Evolutionary conservation across 2,888 invertebrate genomes (phyloP), one percentile per base, ranked within the genome.

Genomic region (Tetramorium bicarinatum): DNA sequence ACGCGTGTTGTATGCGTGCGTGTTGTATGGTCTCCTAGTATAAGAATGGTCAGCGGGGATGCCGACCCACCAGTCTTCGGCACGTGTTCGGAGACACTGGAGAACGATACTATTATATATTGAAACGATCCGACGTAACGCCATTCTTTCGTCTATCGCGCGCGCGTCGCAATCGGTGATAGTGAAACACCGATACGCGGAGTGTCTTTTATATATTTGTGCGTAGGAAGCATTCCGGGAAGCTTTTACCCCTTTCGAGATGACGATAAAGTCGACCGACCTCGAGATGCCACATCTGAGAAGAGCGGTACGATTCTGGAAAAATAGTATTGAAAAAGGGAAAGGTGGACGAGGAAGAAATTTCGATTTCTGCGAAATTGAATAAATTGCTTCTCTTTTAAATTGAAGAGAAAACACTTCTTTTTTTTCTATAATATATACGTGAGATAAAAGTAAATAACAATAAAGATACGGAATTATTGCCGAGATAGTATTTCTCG

Each of bases 41-140:
- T 92, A 93, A 92, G 85, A 91, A 90, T 83, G 77, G 82, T 21
- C n/a, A 82, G 84, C 87, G 87, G 88, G 92, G 89, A 91, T 93
- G 91, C 90, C 93, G 91, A 93, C 92, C 91, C 89, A 88, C 69
- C 90, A 92, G 92, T 90, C 87, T 87, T 83, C 86, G 75, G 89
- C 93, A 93, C 92, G 91, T 92, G 92, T 74, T 88, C 84, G 74
- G 38, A 66, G 74, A 52, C 29, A 59, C 54, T 54, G 61, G 61
- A 69, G 72, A 64, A 76, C 62, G 67, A 25, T 8, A 52, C 3
- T 18, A 34, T 34, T 34, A 34, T 4, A 34, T 52, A 13, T 49
- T 49, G 21, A 47, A 2, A 52, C 77, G 49, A 76, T 29, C 9
- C 29, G 47, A 52, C 52, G 15, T 15, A 21, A 41, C 2, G 54